Percentiles rank a stretch among this genome's conserved stretches.
phyloP scores from a whole-genome alignment of 2,113 vertebrate species.

The Acanthochromis polyacanthus region DNA sequence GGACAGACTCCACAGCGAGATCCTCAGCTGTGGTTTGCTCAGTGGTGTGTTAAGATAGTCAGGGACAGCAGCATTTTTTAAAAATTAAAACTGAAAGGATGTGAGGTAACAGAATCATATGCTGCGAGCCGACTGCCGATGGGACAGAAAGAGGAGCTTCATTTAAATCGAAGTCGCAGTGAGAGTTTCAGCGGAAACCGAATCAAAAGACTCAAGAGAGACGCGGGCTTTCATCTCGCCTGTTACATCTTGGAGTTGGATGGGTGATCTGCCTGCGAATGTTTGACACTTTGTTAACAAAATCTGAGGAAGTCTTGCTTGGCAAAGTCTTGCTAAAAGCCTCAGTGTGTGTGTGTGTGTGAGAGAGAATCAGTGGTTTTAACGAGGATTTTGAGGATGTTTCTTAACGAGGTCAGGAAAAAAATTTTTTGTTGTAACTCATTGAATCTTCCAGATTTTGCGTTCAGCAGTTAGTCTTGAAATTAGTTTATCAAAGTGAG shows the following conservation, averaged over 20 bases:
- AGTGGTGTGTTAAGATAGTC: neutral
- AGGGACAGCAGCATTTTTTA: neutral
- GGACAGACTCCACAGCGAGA: too few relatives aligned
- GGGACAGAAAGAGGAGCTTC: conserved; percentile 19
- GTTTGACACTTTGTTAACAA: conserved; percentile 69
- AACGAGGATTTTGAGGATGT: conserved; percentile 29
- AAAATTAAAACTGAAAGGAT: conserved; percentile 1
- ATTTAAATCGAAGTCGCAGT: conserved; percentile 50
- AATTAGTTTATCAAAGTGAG: neutral
- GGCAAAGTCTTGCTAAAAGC: conserved; percentile 38
- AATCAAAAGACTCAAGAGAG: conserved; percentile 49
- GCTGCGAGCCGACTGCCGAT: conserved; percentile 9
- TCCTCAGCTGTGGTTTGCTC: neutral
- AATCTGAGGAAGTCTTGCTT: conserved; percentile 57
- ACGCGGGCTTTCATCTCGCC: conserved; percentile 60
- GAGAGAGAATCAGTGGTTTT: neutral
- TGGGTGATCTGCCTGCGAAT: conserved; percentile 57
- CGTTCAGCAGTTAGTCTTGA: neutral
- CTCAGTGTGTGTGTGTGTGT: neutral
- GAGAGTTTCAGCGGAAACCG: conserved; percentile 43
- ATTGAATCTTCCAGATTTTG: neutral
- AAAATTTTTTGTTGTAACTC: neutral
- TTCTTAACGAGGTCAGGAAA: conserved; percentile 41
- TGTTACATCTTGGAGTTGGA: conserved; percentile 55
- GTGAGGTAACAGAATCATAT: conserved; percentile 3